Conservation (phyloP, 1,140 invertebrate species). For the Heterodera carotae region DNA sequence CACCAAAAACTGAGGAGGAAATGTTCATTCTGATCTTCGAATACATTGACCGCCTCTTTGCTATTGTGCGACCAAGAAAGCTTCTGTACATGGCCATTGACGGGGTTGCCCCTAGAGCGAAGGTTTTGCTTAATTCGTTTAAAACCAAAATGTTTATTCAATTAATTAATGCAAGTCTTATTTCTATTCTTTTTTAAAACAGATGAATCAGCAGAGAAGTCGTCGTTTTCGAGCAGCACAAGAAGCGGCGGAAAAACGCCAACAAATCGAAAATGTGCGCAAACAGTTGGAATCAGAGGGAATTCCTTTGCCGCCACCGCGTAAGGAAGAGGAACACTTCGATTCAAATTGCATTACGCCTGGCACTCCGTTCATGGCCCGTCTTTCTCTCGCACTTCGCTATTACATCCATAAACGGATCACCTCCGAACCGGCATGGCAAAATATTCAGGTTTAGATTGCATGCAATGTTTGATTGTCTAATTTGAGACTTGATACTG, state of each 20-base stretch:
- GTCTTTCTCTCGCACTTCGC: slow-evolving; percentile 87
- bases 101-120: slow-evolving; percentile 78
- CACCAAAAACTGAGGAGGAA: slow-evolving; percentile 97
- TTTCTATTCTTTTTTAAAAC: not conserved
- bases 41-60: slow-evolving; percentile 92
- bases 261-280: slow-evolving; percentile 73
- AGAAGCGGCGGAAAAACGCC: slow-evolving; percentile 85
- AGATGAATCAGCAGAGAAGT: slow-evolving; percentile 99
- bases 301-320: slow-evolving; percentile 80
- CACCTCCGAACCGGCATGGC: slow-evolving; percentile 94
- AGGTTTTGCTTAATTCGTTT: slow-evolving; percentile 34
- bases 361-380: slow-evolving; percentile 95
- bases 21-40: slow-evolving; percentile 98
- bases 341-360: slow-evolving; percentile 99
- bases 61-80: slow-evolving; percentile 89
- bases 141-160: slow-evolving; percentile 18
- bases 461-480: no score
- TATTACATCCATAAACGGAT: slow-evolving; percentile 93
- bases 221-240: slow-evolving; percentile 93
- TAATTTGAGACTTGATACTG: no score
- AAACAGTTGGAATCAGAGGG: slow-evolving; percentile 76
- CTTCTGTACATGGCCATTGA: slow-evolving; percentile 99
- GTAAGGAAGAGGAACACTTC: slow-evolving; percentile 87
- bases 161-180: no score
- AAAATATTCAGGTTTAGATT: slow-evolving; percentile 77